Conservation (phyloP, 2,888 invertebrate genomes). For the Craniophora ligustri region DNA sequence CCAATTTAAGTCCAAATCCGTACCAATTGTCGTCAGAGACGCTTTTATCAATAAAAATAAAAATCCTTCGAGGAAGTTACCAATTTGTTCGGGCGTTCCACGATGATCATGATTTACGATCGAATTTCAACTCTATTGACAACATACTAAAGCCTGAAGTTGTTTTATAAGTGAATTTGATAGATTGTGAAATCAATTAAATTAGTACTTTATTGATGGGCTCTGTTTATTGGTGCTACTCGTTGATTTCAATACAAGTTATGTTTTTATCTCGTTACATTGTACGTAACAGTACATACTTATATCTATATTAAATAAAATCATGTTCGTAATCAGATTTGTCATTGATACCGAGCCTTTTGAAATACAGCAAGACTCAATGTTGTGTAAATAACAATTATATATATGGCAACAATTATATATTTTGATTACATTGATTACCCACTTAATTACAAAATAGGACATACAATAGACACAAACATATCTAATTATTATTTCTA, state of each 20-base stretch:
- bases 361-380: constrained; percentile 28
- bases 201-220: constrained; percentile 70
- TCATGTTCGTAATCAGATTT: constrained; percentile 27
- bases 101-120: constrained; percentile 39
- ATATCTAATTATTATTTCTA: constrained; percentile 53
- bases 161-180: constrained; percentile 39
- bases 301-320: too few relatives aligned
- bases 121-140: constrained; percentile 48
- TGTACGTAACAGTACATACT: too few relatives aligned
- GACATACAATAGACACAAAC: constrained; percentile 39
- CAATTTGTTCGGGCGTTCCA: constrained; percentile 76
- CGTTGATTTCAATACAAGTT: constrained; percentile 51
- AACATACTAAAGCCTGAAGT: constrained; percentile 19
- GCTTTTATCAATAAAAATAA: constrained; percentile 87
- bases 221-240: constrained; percentile 62
- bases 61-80: constrained; percentile 83
- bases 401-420: constrained; percentile 51
- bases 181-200: constrained; percentile 78
- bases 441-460: constrained; percentile 58
- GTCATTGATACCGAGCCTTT: constrained; percentile 30
- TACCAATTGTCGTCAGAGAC: constrained; percentile 80
- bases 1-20: constrained; percentile 83
- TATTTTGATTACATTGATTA: constrained; percentile 51
- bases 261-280: constrained; percentile 41
- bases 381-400: constrained; percentile 40